Base-by-base conservation (phyloP, 2,888 invertebrate species). In the Pyrrhosoma nymphula region DNA sequence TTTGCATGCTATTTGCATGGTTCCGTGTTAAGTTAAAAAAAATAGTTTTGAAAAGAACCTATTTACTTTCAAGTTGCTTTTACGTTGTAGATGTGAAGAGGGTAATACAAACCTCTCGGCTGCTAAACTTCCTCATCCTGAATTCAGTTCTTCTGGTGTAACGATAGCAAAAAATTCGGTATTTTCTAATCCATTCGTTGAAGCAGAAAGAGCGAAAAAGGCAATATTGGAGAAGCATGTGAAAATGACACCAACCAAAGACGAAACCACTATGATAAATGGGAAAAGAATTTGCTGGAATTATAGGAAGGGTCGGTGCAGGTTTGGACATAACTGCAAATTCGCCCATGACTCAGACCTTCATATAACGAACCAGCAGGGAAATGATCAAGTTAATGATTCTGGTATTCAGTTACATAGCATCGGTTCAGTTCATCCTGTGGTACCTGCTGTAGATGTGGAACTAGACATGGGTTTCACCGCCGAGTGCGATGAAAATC, bases 271-370 rank as follows among this genome's bases (percentile, higher is more conserved):
- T 96, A 98, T 98, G 97, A 98, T 98, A 96, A 99, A 99, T 96
- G 99, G 99, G 0, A 98, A 98, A 96, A 98, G 98, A 96, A 98
- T 99, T 95, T 99, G 99, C 97, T 99, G 99, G 98, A 99, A 99
- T 97, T 99, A 99, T 96, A 97, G 99, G 75, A 99, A 99, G 96
- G 99, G 99, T 0, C 98, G 98, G 60, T 99, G 99, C 97, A 97
- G 99, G 95, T 99, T 99, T 97, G 99, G 99, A 0, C 98, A 99
- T 96, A 99, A 98, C 96, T 99, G 99, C 97, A 98, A 98, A 96
- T 99, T 98, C 97, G 99, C 99, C 0, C 99, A 99, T 97, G 99
- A 99, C 96, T 98, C 98, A 0, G 99, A 99, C 96, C 97, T 99
- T 60, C 98, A 98, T 96, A 98, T 93, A 14, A 60, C 75, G 16